Evolutionary conservation across 2,888 invertebrate species (phyloP).

Genomic region (Petrolisthes cinctipes): DNA sequence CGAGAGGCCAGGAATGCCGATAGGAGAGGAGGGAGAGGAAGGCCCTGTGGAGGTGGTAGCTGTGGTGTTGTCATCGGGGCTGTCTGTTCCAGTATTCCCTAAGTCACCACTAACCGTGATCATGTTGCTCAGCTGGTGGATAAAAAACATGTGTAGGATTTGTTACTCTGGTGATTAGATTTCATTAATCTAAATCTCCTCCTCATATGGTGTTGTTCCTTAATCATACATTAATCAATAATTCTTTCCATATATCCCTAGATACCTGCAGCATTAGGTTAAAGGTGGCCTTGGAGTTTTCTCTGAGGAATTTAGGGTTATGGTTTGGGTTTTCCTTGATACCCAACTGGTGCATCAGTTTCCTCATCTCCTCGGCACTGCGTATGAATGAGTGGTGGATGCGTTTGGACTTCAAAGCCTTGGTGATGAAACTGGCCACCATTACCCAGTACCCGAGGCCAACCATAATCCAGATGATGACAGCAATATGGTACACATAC

Average conservation of each 20-base stretch:
- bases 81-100: background rate
- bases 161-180: background rate
- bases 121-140: conserved; percentile 46
- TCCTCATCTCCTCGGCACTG: conserved; percentile 60
- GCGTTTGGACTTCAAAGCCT: conserved; percentile 57
- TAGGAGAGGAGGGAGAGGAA: conserved; percentile 22
- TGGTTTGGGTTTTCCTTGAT: conserved; percentile 23
- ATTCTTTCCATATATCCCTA: background rate
- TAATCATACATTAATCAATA: background rate
- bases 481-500: conserved; percentile 58
- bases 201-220: background rate
- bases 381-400: conserved; percentile 48
- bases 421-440: conserved; percentile 65
- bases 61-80: background rate
- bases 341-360: conserved; percentile 59
- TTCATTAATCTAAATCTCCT: background rate
- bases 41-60: background rate
- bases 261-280: conserved; percentile 63
- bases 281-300: conserved; percentile 56
- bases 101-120: conserved; percentile 20
- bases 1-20: conserved; percentile 51
- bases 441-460: conserved; percentile 66
- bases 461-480: conserved; percentile 63
- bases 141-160: background rate
- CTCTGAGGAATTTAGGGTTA: conserved; percentile 59